Base-by-base conservation (phyloP, 2,797 vertebrate species). In the Huso huso region DNA sequence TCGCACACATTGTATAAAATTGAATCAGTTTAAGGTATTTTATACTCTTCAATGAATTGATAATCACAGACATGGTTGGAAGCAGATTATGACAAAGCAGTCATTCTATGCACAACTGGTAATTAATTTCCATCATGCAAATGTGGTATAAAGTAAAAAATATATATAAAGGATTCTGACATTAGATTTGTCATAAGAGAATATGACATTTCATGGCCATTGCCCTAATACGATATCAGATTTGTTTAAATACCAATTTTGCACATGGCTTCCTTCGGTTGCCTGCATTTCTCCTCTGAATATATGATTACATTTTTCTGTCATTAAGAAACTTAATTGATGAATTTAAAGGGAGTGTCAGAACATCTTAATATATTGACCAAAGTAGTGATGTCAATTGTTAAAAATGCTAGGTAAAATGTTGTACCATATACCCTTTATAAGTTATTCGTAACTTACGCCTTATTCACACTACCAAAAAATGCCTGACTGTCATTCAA, bases 201-300 rank as follows among this genome's bases (percentile, higher is more conserved):
- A 65, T 6, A 53, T n/a, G 63, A 77, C 77, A 72, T 70, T 67
- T 72, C 59, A 52, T 69, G 68, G 81, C 75, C 67, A 0, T 62
- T 66, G 70, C 76, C 69, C 69, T 86, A 87, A 87, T 83, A 84
- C 82, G 75, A 77, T 86, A 88, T 84, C 81, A 81, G 84, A 91
- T 85, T 85, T 86, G 86, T 82, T 87, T 79, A 89, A 90, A 91
- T 87, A 89, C 92, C 89, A 89, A 86, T 92, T 93, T 93, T 92
- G 87, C 90, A 91, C 89, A 90, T 87, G 88, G 92, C 81, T 94
- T 92, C 89, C 91, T 87, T 83, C 81, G 84, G 88, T 81, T 88
- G 87, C 89, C 81, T 77, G 66, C 71, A 70, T 83, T 79, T 77
- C 82, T 86, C 77, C 83, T 84, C 84, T 70, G 70, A 78, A 78